Conservation (phyloP, 1,140 invertebrate species). For the Diploscapter pachys region DNA sequence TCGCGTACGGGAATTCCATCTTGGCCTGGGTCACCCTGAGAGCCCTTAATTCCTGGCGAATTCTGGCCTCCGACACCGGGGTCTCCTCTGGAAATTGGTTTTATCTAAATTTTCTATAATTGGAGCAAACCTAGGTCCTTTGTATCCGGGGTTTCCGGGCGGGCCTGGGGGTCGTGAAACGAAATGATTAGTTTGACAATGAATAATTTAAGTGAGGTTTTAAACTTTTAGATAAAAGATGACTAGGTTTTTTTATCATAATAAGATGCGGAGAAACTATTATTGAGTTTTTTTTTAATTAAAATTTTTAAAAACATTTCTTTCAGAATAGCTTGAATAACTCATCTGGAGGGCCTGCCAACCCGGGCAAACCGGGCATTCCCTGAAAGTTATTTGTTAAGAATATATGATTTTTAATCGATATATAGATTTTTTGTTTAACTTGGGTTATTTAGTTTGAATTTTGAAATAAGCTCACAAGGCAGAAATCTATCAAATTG, state of each 20-base stretch:
- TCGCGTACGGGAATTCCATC: too few species aligned
- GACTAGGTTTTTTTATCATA: too few species aligned
- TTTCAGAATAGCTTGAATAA: too few species aligned
- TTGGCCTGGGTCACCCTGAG: conserved; percentile 40
- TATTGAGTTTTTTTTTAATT: too few species aligned
- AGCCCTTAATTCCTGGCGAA: conserved; percentile 50
- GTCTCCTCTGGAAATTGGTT: not conserved
- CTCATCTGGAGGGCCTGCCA: conserved; percentile 37
- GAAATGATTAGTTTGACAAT: too few species aligned
- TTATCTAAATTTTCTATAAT: not conserved
- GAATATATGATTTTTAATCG: not conserved
- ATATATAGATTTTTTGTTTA: not conserved
- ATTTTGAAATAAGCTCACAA: too few species aligned
- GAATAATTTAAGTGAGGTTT: too few species aligned
- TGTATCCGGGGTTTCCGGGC: conserved; percentile 41
- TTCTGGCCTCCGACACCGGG: conserved; percentile 12
- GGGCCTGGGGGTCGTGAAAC: conserved; percentile 30
- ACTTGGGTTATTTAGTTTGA: too few species aligned
- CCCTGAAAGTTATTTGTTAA: conserved; percentile 33
- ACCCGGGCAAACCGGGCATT: conserved; percentile 48
- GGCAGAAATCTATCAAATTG: too few species aligned
- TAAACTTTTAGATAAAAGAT: too few species aligned
- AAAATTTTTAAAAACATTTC: too few species aligned
- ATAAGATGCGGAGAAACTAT: too few species aligned
- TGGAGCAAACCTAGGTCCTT: conserved; percentile 18